Conservation (phyloP, 1,140 invertebrate species). For the Danaus plexippus region DNA sequence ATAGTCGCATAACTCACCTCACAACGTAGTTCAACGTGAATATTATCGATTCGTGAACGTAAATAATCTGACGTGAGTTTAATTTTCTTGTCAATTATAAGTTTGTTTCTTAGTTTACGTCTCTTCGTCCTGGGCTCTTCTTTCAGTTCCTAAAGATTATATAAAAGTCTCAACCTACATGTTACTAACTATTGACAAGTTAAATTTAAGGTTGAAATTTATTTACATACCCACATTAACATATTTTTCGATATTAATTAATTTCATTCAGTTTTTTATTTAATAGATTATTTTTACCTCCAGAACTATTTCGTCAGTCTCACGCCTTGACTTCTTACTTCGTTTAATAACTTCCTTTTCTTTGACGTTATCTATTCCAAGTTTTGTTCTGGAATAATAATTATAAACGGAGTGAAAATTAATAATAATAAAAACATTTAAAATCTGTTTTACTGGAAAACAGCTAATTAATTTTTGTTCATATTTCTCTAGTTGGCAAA, state of each 20-base stretch:
- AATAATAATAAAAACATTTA: too few relatives aligned
- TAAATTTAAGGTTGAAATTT: too few relatives aligned
- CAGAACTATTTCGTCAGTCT: slow-evolving; percentile 23
- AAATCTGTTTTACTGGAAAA: too few relatives aligned
- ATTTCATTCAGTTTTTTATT: neutral
- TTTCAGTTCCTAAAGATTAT: slow-evolving; percentile 36
- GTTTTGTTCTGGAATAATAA: too few relatives aligned
- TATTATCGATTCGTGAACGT: slow-evolving; percentile 31
- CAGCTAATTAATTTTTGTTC: too few relatives aligned
- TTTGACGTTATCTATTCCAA: too few relatives aligned
- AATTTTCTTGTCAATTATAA: slow-evolving; percentile 46
- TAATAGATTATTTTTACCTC: slow-evolving; percentile 23
- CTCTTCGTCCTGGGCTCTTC: slow-evolving; percentile 28
- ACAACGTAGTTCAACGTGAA: slow-evolving; percentile 37
- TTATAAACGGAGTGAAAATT: too few relatives aligned
- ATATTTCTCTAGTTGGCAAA: too few relatives aligned
- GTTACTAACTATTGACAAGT: too few relatives aligned
- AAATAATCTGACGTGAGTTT: slow-evolving; percentile 29
- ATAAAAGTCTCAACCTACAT: too few relatives aligned
- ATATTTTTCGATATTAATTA: neutral
- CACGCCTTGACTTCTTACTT: slow-evolving; percentile 2
- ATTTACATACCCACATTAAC: slow-evolving; percentile 3
- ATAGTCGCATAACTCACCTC: slow-evolving; percentile 37
- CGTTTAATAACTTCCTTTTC: too few relatives aligned
- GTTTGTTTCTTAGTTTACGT: slow-evolving; percentile 27